Percentiles rank a stretch among this genome's conserved stretches.
Conservation (phyloP, 1,140 invertebrate species). For the Zaprionus gabonicus region DNA sequence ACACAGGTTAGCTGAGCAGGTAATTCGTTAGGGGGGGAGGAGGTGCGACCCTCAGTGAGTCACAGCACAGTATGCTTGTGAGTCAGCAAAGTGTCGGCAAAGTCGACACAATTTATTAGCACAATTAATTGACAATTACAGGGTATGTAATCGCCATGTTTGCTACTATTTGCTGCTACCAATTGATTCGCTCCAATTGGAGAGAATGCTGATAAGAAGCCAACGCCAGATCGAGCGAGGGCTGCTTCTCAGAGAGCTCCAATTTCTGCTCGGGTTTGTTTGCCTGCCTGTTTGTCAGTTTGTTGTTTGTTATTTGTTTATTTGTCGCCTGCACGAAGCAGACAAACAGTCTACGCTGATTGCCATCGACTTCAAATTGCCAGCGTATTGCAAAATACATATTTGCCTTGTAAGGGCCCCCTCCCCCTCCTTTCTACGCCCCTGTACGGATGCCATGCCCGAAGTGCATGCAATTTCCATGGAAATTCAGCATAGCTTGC, state of each 20-base stretch:
- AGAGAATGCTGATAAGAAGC: conserved; percentile 33
- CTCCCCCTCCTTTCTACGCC: no score
- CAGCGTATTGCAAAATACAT: conserved; percentile 43
- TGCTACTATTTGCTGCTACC: conserved; percentile 1
- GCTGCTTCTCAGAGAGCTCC: not conserved
- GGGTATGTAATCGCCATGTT: conserved; percentile 18
- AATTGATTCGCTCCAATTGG: conserved; percentile 34
- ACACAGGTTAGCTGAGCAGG: not conserved
- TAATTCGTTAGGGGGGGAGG: not conserved
- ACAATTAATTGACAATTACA: conserved; percentile 27
- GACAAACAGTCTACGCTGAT: conserved; percentile 46
- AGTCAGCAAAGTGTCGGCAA: conserved; percentile 32
- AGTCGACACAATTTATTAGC: not conserved
- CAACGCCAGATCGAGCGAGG: not conserved
- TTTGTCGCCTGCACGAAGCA: conserved; percentile 24
- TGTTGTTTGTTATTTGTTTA: conserved; percentile 28
- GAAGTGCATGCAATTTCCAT: conserved; percentile 3
- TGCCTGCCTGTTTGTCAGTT: conserved; percentile 16
- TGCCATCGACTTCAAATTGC: conserved; percentile 20
- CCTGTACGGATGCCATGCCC: not conserved
- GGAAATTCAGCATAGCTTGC: not conserved
- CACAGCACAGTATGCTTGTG: conserved; percentile 7
- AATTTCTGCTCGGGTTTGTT: not conserved
- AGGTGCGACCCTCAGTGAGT: not conserved
- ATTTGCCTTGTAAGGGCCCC: conserved; percentile 10